phyloP scores from a whole-genome alignment of 2,888 invertebrate species.

The Nipponacmea schrenckii region DNA sequence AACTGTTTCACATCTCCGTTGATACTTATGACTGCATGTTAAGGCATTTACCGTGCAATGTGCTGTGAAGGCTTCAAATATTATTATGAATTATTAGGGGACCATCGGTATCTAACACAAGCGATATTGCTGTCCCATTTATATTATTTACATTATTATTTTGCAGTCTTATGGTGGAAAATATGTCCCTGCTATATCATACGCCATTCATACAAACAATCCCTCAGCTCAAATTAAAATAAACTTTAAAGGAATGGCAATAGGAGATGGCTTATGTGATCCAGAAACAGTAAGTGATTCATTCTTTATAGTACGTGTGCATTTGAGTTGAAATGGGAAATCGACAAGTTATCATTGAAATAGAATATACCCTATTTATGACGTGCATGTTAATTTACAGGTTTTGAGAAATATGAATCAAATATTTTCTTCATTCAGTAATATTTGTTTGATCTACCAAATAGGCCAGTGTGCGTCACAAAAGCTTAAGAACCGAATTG shows the following conservation, averaged over 20 bases:
- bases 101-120: too few relatives aligned
- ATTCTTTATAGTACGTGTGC: neutral
- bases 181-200: conserved; percentile 79
- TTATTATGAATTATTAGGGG: too few relatives aligned
- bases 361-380: neutral
- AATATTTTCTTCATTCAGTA: too few relatives aligned
- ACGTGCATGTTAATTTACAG: neutral
- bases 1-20: too few relatives aligned
- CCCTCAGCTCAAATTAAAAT: conserved; percentile 46
- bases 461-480: too few relatives aligned
- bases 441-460: too few relatives aligned
- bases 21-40: too few relatives aligned
- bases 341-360: neutral
- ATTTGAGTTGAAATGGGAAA: neutral
- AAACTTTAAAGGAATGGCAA: conserved; percentile 60
- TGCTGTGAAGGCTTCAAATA: too few relatives aligned
- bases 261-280: conserved; percentile 64
- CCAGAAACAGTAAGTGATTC: conserved; percentile 57
- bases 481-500: too few relatives aligned
- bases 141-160: neutral
- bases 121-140: too few relatives aligned
- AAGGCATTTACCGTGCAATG: neutral
- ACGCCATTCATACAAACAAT: conserved; percentile 57
- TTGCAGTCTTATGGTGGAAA: conserved; percentile 72
- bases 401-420: too few relatives aligned